phyloP scores from a whole-genome alignment of 2,113 vertebrate species.

The Acinonyx jubatus region DNA sequence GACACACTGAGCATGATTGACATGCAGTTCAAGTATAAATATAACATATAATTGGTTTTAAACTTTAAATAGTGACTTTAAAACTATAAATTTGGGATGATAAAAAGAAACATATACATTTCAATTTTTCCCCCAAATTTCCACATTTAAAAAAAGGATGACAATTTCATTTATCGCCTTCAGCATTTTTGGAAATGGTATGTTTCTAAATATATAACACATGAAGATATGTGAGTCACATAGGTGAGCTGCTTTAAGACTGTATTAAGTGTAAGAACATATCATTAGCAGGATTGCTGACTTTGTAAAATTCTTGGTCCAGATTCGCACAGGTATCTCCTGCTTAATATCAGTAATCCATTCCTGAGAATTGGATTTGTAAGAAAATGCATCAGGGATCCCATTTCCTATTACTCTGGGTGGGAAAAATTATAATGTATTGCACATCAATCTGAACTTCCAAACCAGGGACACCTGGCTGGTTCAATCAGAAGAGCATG shows the following conservation, averaged over 20 bases:
- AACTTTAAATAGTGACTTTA: constrained; percentile 45
- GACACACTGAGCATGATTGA: neutral
- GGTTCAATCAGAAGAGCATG: too few species aligned
- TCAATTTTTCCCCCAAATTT: constrained; percentile 30
- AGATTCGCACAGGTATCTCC: neutral
- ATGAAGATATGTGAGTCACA: neutral
- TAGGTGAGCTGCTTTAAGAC: neutral
- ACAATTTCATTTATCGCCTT: constrained; percentile 8
- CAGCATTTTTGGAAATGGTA: neutral
- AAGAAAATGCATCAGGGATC: neutral
- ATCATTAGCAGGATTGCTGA: neutral
- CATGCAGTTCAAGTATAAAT: constrained; percentile 17
- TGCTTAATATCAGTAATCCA: neutral
- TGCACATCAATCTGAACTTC: neutral
- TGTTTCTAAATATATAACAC: constrained; percentile 19
- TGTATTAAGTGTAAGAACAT: neutral
- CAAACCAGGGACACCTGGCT: neutral
- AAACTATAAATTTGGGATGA: neutral
- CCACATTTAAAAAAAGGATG: constrained; percentile 11
- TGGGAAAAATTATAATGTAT: neutral
- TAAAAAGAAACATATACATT: neutral
- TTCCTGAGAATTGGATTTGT: neutral
- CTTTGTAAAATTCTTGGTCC: neutral
- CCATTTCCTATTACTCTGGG: neutral
- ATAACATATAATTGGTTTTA: constrained; percentile 8